Evolutionary conservation across 2,113 vertebrate species (phyloP).

Genomic region (Coryphaenoides rupestris): DNA sequence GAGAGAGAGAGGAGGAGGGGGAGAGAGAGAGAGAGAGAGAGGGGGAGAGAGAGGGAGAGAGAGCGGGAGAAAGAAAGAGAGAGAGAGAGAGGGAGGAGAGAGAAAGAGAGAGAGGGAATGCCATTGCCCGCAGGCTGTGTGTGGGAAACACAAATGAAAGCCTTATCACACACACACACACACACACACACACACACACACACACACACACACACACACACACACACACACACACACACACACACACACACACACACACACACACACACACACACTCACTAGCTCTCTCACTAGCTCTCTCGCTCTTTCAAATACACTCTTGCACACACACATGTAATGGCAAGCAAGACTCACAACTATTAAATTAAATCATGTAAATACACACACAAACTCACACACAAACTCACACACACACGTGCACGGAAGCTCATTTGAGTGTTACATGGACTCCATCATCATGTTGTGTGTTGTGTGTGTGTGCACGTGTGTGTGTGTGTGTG

Average conservation of each 20-base stretch:
- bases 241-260: constrained; percentile 11
- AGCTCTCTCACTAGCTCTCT: too few species aligned
- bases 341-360: not conserved
- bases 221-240: constrained; percentile 6
- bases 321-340: not conserved
- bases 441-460: constrained; percentile 50
- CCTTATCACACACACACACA: constrained; percentile 40
- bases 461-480: too few species aligned
- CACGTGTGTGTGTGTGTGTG: too few species aligned
- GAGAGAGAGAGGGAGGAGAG: constrained; percentile 7
- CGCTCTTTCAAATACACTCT: constrained; percentile 13
- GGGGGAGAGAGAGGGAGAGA: not conserved
- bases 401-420: constrained; percentile 4
- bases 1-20: not conserved
- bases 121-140: constrained; percentile 45
- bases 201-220: constrained; percentile 7
- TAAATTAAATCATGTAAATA: constrained; percentile 15
- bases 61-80: not conserved
- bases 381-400: constrained; percentile 25
- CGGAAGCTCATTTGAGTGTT: constrained; percentile 48
- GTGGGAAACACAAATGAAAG: constrained; percentile 55
- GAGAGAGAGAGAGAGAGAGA: not conserved
- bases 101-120: constrained; percentile 45
- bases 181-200: constrained; percentile 2
- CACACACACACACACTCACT: too few species aligned